Evolutionary conservation across 2,888 invertebrate genomes (phyloP), one percentile per base, ranked within the genome.

Genomic region (Erebia epiphron): DNA sequence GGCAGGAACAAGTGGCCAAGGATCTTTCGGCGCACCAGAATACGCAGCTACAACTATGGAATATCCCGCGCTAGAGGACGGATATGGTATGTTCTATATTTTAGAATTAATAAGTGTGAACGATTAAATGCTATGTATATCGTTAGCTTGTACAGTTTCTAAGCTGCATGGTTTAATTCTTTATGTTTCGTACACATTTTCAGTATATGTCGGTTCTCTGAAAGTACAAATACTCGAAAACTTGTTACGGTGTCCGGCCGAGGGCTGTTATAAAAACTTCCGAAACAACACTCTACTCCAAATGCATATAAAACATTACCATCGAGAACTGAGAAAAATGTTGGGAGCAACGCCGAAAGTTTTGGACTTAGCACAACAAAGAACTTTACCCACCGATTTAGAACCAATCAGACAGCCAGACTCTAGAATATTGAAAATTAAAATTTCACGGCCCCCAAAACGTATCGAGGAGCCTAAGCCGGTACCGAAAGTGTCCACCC

Each of bases 231-330:
- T 96, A 75, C 95, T 96, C 64, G 96, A 97, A 67, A 96, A 94
- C 75, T 83, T 95, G 1, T 92, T 95, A 21, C 94, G 95, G 49
- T 98, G 98, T 83, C 97, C 97, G 0, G 96, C 97, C 63, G 96
- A 96, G 73, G 96, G 96, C 1, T 99, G 99, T 83, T 95, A 94
- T 66, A 99, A 99, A 88, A 97, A 96, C 78, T 99, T 98, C 84
- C 95, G 99, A 7, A 98, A 98, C 83, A 98, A 98, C 83, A 98
- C 97, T 75, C 94, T 98, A 65, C 91, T 99, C 10, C 96, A 97
- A 90, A 98, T 98, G 95, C 99, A 99, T 84, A 96, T 98, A 57
- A 98, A 98, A 82, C 98, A 99, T 86, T 98, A 98, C 86, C 99
- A 98, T 88, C 95, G 96, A 1, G 97, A 97, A 76, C 94, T 97